Base-by-base conservation (phyloP, 37 sponge, comb jelly and placozoan genomes). In the Ephydatia muelleri region DNA sequence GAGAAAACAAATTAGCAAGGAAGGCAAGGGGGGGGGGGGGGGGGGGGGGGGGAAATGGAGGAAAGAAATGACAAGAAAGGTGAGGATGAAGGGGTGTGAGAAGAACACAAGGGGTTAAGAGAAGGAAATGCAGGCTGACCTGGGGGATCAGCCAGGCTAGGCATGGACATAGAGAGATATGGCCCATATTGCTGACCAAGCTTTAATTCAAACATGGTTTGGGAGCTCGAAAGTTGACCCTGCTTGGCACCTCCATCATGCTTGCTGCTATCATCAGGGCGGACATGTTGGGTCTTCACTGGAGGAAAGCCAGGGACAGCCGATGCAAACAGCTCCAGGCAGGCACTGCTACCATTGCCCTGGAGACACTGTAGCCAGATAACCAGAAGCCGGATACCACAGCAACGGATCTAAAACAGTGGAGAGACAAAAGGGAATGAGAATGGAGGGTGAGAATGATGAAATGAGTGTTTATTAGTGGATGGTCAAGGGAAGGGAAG, bases 271-370 rank as follows among this genome's bases (percentile, higher is more conserved):
- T 38, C 26, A 74, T 14, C 66, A 33, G 88, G 92, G 66, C 84
- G 81, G 26, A 87, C 87, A 68, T 76, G 49, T 23, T 92, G 95
- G 12, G 92, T 89, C 83, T 89, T 85, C 22, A 75, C 76, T 31
- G 93, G 96, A 73, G 96, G 96, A 69, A 95, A 95, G 85, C 79
- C 82, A 26, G 96, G 96, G 28, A 95, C 71, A n/a, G 88, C 88
- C 1, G 88, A 88, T 14, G 90, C 90, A 84, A 96, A 96, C 38
- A 94, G 82, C 80, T 96, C 92, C 85, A 96, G 82, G 73, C 82
- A 84, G 16, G 84, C 79, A 78, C 91, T 92, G 27, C 86, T 87
- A 16, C 84, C 86, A 79, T 89, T 92, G 67, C 87, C 91, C 88
- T 96, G 97, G 8, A 94, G 75, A 73, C 84, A 87, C 65, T 91